Percentiles rank a stretch among this genome's conserved stretches.
These are phyloP conservation scores for Amphibalanus amphitrite DNA, from an alignment of 1,140 invertebrate genomes.

Conservation along the genomic window DNA sequence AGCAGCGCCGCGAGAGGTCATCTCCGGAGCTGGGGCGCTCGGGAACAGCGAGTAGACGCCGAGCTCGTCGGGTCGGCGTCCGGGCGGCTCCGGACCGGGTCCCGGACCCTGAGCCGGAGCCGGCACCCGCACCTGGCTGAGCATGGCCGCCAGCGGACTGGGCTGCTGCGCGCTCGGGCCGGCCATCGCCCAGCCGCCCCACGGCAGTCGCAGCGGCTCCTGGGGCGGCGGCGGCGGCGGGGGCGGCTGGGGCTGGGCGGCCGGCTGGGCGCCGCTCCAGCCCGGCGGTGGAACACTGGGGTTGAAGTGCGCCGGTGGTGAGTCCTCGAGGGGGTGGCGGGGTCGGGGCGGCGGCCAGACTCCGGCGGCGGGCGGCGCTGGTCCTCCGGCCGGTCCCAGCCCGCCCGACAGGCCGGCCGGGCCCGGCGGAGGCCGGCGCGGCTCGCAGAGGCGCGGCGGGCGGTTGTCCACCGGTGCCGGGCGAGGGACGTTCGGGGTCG, in stretches of 20 bases:
- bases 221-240: background rate
- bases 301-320: background rate
- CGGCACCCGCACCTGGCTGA: background rate
- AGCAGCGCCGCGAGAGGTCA: background rate
- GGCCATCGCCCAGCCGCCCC: background rate
- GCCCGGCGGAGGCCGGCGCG: no score
- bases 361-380: no score
- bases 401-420: no score
- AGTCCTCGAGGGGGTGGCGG: background rate
- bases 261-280: background rate
- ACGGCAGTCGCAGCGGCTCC: background rate
- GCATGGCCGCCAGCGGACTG: background rate
- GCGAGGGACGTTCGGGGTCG: constrained; percentile 54
- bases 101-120: no score
- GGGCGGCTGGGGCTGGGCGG: background rate
- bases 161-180: no score
- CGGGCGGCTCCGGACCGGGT: background rate
- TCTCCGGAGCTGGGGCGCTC: background rate
- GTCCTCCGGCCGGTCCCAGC: no score
- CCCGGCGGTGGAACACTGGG: background rate
- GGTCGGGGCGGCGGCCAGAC: background rate
- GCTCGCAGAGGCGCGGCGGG: background rate
- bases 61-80: background rate
- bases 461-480: constrained; percentile 50
- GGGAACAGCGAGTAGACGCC: background rate